Evolutionary conservation across 2,797 vertebrate species (phyloP), one percentile per base, ranked within the genome.

Genomic region (Neosilurus hyrtlii): DNA sequence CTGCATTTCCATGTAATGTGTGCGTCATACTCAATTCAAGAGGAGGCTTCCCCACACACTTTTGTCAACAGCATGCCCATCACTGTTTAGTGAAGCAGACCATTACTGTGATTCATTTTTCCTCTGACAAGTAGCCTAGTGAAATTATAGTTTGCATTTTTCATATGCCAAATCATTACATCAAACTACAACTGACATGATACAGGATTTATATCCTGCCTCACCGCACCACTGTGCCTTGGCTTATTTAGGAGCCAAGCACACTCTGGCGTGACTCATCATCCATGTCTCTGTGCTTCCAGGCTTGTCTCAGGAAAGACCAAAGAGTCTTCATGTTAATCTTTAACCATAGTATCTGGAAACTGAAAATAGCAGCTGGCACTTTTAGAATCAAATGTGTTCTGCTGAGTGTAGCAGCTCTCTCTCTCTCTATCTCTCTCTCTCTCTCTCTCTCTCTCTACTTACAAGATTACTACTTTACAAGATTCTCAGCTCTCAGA

Each of bases 311-410:
- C 71, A 83, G 43, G 43, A 56, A 80, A 87, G 85, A 85, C 81
- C 87, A 75, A 86, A 87, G 89, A 91, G 90, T 86, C 83, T 86
- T 87, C 15, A 66, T 73, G 90, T 94, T 93, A 94, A 94, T 94
- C 83, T 93, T 94, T 94, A 94, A 95, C 94, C 83, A 88, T 88
- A 85, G 83, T 81, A 78, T 86, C 74, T 81, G 66, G 68, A 57
- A 76, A 77, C 87, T 83, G 80, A 82, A 86, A 89, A 87, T 90
- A 91, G 89, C 87, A 91, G 87, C 83, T 76, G 57, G 88, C 85
- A 89, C 91, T 91, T 93, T 92, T 91, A 91, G 90, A 84, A 89
- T 86, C 84, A 82, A 89, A 87, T 90, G 85, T 91, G 91, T 90
- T 89, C 89, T 88, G 88, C 86, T 89, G 84, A 88, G 89, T 89